Conservation (phyloP, 1,140 invertebrate species). For the Pseudobourletiella spinata region DNA sequence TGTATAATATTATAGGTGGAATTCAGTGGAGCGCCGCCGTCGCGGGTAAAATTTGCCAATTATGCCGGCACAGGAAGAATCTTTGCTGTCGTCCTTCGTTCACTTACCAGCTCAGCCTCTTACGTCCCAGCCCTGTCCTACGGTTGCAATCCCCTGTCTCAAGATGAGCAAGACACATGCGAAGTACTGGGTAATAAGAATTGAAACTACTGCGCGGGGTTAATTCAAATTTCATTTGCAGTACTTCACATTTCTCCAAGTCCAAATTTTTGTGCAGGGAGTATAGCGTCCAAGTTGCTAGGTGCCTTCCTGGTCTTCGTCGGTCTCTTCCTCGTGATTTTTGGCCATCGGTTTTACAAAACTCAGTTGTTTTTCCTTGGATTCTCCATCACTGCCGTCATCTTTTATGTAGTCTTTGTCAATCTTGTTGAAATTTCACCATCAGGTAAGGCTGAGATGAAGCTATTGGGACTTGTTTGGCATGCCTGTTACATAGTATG, state of each 20-base stretch:
- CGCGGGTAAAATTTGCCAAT: slow-evolving; percentile 44
- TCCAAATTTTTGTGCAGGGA: slow-evolving; percentile 10
- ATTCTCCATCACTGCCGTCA: slow-evolving; percentile 38
- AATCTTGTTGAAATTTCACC: slow-evolving; percentile 1
- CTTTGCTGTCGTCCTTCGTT: slow-evolving; percentile 44
- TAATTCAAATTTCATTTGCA: too few relatives aligned
- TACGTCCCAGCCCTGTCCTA: slow-evolving; percentile 60
- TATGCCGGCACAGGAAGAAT: slow-evolving; percentile 56
- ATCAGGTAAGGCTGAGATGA: slow-evolving; percentile 24
- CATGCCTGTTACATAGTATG: neutral
- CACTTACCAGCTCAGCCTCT: slow-evolving; percentile 43
- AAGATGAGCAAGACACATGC: slow-evolving; percentile 40
- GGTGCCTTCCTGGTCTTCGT: slow-evolving; percentile 48
- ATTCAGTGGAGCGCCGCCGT: slow-evolving; percentile 21
- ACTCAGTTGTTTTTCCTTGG: slow-evolving; percentile 49
- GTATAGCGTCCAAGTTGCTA: slow-evolving; percentile 41
- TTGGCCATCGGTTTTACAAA: slow-evolving; percentile 55
- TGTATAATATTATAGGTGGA: slow-evolving; percentile 18
- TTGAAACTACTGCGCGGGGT: too few relatives aligned
- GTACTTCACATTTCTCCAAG: too few relatives aligned
- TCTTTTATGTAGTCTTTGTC: slow-evolving; percentile 35
- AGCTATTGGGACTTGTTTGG: neutral
- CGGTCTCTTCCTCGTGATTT: slow-evolving; percentile 50
- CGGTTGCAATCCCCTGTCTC: slow-evolving; percentile 46
- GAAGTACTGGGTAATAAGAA: slow-evolving; percentile 44